Conservation (phyloP, 2,113 vertebrate genomes). For the Scomber colias region DNA sequence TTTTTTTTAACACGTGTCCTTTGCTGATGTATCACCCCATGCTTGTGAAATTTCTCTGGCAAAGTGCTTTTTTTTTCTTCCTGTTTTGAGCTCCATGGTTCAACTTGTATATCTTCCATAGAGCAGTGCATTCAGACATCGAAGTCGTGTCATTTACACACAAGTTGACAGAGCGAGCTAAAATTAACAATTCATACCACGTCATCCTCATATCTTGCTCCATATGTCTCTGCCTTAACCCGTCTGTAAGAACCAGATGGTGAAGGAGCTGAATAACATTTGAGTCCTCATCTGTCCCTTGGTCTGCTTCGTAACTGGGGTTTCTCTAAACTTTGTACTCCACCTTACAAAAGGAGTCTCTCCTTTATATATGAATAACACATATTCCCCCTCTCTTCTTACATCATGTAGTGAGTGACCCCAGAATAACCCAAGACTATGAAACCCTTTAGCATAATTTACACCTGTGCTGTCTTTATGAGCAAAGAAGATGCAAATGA, state of each 20-base stretch:
- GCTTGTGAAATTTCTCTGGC: background rate
- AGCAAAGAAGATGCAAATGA: slow-evolving; percentile 26
- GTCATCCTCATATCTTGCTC: slow-evolving; percentile 50
- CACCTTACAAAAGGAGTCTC: slow-evolving; percentile 7
- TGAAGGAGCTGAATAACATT: slow-evolving; percentile 40
- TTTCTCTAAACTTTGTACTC: slow-evolving; percentile 36
- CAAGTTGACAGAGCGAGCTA: slow-evolving; percentile 29
- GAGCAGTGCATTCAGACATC: slow-evolving; percentile 9
- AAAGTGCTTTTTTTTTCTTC: slow-evolving; percentile 34
- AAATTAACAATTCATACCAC: slow-evolving; percentile 61
- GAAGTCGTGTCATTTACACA: slow-evolving; percentile 34
- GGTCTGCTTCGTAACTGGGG: slow-evolving; percentile 27
- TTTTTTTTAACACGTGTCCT: background rate
- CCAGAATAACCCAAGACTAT: slow-evolving; percentile 2
- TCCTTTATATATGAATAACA: slow-evolving; percentile 8
- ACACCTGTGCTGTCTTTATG: slow-evolving; percentile 26
- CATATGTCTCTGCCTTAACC: slow-evolving; percentile 57
- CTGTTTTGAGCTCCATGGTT: slow-evolving; percentile 7
- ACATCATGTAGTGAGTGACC: slow-evolving; percentile 4
- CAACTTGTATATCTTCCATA: background rate
- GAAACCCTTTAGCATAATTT: slow-evolving; percentile 27
- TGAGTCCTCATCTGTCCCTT: slow-evolving; percentile 56
- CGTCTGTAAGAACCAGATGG: slow-evolving; percentile 64
- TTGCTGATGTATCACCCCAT: slow-evolving; percentile 1
- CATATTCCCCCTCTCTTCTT: background rate